These are phyloP conservation scores for Tribolium madens DNA, from an alignment of 1,140 invertebrate genomes.

Conservation along the genomic window DNA sequence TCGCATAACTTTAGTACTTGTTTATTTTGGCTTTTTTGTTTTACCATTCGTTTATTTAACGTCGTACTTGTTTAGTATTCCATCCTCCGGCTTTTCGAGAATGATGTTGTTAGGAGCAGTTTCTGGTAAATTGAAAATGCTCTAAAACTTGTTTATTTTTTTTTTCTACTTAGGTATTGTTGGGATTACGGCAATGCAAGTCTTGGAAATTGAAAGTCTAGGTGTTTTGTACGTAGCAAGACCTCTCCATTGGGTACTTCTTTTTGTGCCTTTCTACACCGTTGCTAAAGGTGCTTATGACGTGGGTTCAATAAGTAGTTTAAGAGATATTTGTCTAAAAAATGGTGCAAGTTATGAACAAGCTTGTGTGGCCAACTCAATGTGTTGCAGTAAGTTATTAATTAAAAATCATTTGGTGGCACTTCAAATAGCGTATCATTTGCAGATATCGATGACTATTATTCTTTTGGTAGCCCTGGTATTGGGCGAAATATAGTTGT, in stretches of 20 bases:
- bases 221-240: not conserved
- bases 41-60: slow-evolving; percentile 43
- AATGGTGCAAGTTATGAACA: not conserved
- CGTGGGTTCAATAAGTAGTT: not conserved
- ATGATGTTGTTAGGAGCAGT: not conserved
- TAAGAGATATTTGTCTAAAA: not conserved
- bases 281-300: not conserved
- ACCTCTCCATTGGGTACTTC: not conserved
- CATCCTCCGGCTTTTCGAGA: slow-evolving; percentile 38
- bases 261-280: slow-evolving; percentile 7
- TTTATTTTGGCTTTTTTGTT: slow-evolving; percentile 41
- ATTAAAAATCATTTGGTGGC: not conserved
- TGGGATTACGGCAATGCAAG: not conserved
- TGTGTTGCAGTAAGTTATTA: slow-evolving; percentile 3
- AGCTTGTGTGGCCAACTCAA: not conserved
- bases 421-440: not conserved
- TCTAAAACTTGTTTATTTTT: not conserved
- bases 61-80: slow-evolving; percentile 45
- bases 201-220: not conserved
- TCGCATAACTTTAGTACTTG: slow-evolving; percentile 49
- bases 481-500: slow-evolving; percentile 2
- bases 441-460: not conserved
- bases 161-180: not conserved
- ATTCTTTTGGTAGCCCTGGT: not conserved
- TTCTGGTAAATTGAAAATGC: not conserved